These are phyloP conservation scores for Theristicus caerulescens DNA, from an alignment of 2,113 vertebrate genomes.

Conservation along the genomic window DNA sequence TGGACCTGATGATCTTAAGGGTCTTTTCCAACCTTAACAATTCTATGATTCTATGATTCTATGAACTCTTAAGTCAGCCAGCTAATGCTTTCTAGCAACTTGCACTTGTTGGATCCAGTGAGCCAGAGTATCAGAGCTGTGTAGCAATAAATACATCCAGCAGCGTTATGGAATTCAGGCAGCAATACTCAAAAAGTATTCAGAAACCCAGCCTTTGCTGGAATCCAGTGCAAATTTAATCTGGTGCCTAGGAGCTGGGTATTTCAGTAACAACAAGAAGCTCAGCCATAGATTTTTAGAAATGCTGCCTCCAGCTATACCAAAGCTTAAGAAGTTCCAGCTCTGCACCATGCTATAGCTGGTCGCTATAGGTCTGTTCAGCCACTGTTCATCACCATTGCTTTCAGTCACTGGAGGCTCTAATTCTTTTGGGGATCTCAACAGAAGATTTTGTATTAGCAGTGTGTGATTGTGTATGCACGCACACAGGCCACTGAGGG, in stretches of 20 bases:
- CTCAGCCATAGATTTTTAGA: not conserved
- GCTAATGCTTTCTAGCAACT: not conserved
- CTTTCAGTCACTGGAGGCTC: not conserved
- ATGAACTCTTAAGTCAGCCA: not conserved
- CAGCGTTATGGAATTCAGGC: not conserved
- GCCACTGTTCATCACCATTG: not conserved
- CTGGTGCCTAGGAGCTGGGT: not conserved
- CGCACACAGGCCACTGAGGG: fast-evolving
- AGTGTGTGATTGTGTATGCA: no score
- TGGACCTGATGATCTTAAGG: no score
- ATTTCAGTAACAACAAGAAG: not conserved
- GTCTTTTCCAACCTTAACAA: no score
- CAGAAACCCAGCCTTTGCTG: not conserved
- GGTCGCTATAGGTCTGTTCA: fast-evolving
- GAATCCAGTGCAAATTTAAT: not conserved
- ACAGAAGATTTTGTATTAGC: not conserved
- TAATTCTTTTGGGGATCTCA: not conserved
- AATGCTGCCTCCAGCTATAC: not conserved
- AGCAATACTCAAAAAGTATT: not conserved
- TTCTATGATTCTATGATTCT: no score
- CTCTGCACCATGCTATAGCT: not conserved
- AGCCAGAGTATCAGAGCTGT: not conserved
- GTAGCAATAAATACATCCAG: not conserved
- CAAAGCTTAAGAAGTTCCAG: not conserved
- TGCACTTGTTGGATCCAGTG: not conserved